Conservation (phyloP, 2,797 vertebrate genomes). For the Cottoperca gobio region DNA sequence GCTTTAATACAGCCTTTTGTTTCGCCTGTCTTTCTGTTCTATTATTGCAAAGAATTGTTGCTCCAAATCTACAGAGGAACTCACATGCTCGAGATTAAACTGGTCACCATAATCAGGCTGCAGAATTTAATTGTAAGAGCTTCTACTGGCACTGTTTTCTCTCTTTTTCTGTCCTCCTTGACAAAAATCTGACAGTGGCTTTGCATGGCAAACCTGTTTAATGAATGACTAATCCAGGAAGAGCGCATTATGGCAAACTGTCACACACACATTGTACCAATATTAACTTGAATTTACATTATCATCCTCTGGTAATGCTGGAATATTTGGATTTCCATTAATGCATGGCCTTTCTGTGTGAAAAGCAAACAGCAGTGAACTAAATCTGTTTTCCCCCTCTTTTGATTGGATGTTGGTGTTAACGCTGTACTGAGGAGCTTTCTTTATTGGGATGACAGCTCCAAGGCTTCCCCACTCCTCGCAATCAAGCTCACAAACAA, state of each 20-base stretch:
- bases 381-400: slow-evolving; percentile 78
- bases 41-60: slow-evolving; percentile 76
- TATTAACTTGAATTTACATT: slow-evolving; percentile 90
- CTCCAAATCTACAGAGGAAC: slow-evolving; percentile 79
- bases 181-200: slow-evolving; percentile 89
- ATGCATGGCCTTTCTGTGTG: slow-evolving; percentile 77
- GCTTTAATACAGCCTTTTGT: slow-evolving; percentile 77
- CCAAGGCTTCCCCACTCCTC: slow-evolving; percentile 75
- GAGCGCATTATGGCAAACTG: slow-evolving; percentile 88
- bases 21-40: slow-evolving; percentile 72
- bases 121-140: slow-evolving; percentile 85
- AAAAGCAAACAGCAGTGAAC: slow-evolving; percentile 83
- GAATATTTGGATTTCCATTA: slow-evolving; percentile 88
- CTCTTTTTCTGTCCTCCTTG: slow-evolving; percentile 78
- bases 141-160: slow-evolving; percentile 74
- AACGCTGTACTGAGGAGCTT: slow-evolving; percentile 75
- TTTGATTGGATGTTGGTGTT: slow-evolving; percentile 80
- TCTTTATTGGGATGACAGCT: slow-evolving; percentile 85
- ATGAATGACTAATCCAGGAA: slow-evolving; percentile 87
- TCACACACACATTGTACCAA: slow-evolving; percentile 87
- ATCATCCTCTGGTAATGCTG: slow-evolving; percentile 88
- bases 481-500: slow-evolving; percentile 84
- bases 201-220: slow-evolving; percentile 90
- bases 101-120: slow-evolving; percentile 80
- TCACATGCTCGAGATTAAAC: slow-evolving; percentile 83